Conservation (phyloP, 2,797 vertebrate genomes). For the Malurus leucopterus region DNA sequence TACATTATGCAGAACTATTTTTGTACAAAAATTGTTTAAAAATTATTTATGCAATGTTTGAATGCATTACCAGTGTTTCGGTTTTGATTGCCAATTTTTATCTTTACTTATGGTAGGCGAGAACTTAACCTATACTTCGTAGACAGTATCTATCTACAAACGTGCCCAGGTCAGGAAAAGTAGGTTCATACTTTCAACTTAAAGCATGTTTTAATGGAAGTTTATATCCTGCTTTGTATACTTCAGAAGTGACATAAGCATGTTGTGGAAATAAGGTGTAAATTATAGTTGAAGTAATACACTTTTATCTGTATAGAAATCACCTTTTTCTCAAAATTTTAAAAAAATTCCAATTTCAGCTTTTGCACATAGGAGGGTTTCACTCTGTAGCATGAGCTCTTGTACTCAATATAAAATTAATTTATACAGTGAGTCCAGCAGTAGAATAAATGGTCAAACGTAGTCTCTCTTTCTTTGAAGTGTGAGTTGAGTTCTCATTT, state of each 20-base stretch:
- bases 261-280: conserved; percentile 73
- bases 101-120: conserved; percentile 74
- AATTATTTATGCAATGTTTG: conserved; percentile 84
- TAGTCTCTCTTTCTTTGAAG: conserved; percentile 64
- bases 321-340: conserved; percentile 68
- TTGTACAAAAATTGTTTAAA: conserved; percentile 93
- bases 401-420: conserved; percentile 64
- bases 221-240: conserved; percentile 68
- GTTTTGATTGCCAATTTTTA: conserved; percentile 83
- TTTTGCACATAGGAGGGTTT: conserved; percentile 74
- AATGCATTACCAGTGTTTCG: conserved; percentile 83
- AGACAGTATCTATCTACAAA: conserved; percentile 71
- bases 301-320: conserved; percentile 68
- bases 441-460: conserved; percentile 68
- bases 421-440: conserved; percentile 68
- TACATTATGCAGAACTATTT: conserved; percentile 95
- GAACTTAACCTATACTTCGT: conserved; percentile 74
- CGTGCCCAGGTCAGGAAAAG: conserved; percentile 72
- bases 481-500: conserved; percentile 70
- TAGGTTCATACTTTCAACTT: conserved; percentile 66
- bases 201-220: conserved; percentile 75
- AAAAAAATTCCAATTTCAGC: conserved; percentile 62
- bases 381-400: conserved; percentile 72
- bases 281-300: conserved; percentile 69
- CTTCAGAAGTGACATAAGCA: conserved; percentile 72